phyloP scores from a whole-genome alignment of 2,113 vertebrate genomes.

The Seriola quinqueradiata region DNA sequence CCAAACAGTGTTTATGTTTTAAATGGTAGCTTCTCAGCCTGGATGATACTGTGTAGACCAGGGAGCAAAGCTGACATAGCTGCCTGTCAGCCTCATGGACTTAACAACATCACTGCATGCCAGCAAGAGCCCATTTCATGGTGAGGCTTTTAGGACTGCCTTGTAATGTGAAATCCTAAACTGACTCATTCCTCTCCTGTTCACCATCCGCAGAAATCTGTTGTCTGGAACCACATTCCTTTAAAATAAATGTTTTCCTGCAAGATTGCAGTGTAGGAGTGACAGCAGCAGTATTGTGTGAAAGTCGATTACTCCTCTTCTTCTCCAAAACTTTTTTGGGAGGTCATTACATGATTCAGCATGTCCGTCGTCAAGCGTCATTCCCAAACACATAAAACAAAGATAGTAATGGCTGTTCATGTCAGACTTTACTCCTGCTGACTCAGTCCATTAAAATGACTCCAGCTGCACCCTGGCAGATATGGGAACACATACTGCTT shows the following conservation, averaged over 20 bases:
- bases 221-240: not conserved
- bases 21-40: not conserved
- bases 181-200: slow-evolving; percentile 7
- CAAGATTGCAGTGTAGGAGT: slow-evolving; percentile 12
- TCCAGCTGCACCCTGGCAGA: not conserved
- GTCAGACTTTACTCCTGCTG: slow-evolving; percentile 33
- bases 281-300: not conserved
- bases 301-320: not conserved
- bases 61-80: not conserved
- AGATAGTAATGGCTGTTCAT: not conserved
- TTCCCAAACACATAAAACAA: slow-evolving; percentile 7
- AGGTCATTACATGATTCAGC: slow-evolving; percentile 1
- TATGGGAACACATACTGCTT: not conserved
- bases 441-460: not conserved
- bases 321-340: not conserved
- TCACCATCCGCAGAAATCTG: slow-evolving; percentile 22
- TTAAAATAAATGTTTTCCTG: slow-evolving; percentile 4
- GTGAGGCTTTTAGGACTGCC: not conserved
- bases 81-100: not conserved
- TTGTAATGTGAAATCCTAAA: slow-evolving; percentile 1
- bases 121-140: slow-evolving; percentile 20
- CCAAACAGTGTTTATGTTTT: not conserved
- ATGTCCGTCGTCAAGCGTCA: not conserved
- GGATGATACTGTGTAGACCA: not conserved
- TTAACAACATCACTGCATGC: not conserved